phyloP scores from a whole-genome alignment of 2,113 vertebrate species.

The Phodopus roborovskii region DNA sequence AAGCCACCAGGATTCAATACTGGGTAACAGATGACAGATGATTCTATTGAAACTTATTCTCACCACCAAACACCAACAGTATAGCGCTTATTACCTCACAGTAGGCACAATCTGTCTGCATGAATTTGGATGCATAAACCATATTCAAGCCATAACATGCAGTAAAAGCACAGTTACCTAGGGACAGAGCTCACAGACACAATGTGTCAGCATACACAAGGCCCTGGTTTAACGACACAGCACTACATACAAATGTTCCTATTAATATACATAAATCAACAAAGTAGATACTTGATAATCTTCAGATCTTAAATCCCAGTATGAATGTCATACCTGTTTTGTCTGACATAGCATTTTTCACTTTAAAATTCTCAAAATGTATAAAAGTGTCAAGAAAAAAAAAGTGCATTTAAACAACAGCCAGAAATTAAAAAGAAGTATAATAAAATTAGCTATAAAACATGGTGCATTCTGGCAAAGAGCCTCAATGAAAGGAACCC shows the following conservation, averaged over 20 bases:
- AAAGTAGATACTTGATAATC: neutral
- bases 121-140: neutral
- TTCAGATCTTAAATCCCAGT: neutral
- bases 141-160: neutral
- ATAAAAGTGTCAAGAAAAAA: neutral
- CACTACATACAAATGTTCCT: neutral
- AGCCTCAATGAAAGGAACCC: neutral
- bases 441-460: neutral
- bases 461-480: neutral
- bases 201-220: neutral
- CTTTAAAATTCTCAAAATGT: neutral
- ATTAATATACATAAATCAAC: neutral
- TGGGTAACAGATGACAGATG: neutral
- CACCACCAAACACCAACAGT: neutral
- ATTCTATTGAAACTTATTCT: neutral
- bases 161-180: neutral
- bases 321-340: neutral
- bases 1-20: neutral
- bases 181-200: neutral
- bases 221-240: neutral
- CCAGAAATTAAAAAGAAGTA: neutral
- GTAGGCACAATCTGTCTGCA: neutral
- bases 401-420: neutral
- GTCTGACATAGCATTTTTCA: neutral
- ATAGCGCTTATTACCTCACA: neutral